Evolutionary conservation across 92 coral and sea anemone species (phyloP), one percentile per base, ranked within the genome.

Genomic region (Porites lobata): DNA sequence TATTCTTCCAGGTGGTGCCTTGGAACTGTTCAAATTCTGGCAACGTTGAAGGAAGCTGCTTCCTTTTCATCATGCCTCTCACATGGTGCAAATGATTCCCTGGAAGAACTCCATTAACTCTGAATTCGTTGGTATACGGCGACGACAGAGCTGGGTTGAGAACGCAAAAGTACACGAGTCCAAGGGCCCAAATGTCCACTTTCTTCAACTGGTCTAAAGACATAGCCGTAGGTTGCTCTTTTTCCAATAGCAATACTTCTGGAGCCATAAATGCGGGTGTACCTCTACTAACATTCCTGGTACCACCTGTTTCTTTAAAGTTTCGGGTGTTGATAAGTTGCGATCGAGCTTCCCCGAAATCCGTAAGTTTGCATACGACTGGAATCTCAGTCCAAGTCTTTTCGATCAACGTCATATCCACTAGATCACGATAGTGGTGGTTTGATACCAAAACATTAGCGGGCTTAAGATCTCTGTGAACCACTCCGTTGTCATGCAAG

Each of bases 61-160:
- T 56, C 62, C 15, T 74, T 58, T 71, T 14, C 88, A 84, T 51
- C 88, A 84, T 84, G 52, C n/a, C 47, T 20, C 56, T 82, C 53
- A 84, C 58, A 58, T 52, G 67, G 6, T 22, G 17, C 13, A 47
- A 47, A 47, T 74, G 50, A 12, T 72, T 26, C 13, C 64, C 38
- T 52, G 81, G 19, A 53, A 70, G 65, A 20, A 84, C 69, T 29
- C 56, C 14, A 58, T 14, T 19, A 53, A 72, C 57, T 32, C 47
- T 71, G 43, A 83, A 38, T 64, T 83, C 87, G 51, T 83, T 20
- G 22, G 52, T 72, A 38, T 83, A 83, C n/a, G 87, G 83, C 47
- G 61, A 43, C 47, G 53, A 72, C 6, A 72, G 19, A 72, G 52
- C 47, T 22, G 77, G 77, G 77, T 72, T 72, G 8, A 72, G 52